phyloP scores from a whole-genome alignment of 2,888 invertebrate genomes.

The Tiliacea citrago region DNA sequence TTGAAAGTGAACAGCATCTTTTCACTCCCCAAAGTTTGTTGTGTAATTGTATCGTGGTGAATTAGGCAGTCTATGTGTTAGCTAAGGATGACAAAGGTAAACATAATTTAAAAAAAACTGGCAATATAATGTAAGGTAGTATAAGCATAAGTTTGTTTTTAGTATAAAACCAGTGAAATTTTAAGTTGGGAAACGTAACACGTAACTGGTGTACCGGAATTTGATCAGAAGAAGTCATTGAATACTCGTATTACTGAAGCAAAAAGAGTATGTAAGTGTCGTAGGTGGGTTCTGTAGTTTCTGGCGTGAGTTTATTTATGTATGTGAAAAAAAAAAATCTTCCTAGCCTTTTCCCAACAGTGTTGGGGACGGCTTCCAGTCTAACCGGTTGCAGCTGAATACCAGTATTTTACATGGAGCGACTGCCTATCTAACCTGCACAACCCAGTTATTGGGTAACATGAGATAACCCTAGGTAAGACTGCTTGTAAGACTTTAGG shows the following conservation, averaged over 20 bases:
- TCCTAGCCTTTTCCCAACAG: too few species aligned
- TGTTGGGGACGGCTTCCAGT: too few species aligned
- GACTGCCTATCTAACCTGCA: too few species aligned
- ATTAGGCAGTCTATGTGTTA: neutral
- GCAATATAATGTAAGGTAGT: neutral
- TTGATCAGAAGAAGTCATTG: neutral
- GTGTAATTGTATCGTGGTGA: neutral
- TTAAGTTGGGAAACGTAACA: neutral
- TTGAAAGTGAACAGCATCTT: constrained; percentile 20
- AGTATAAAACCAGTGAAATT: neutral
- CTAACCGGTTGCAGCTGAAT: too few species aligned
- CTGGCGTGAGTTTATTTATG: neutral
- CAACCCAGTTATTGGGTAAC: too few species aligned
- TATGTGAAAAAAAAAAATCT: too few species aligned
- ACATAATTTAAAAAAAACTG: neutral
- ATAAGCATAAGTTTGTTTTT: neutral
- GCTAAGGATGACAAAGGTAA: neutral
- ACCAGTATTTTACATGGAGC: too few species aligned
- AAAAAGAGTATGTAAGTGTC: neutral
- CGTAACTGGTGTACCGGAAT: neutral
- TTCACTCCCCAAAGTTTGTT: neutral
- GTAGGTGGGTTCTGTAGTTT: too few species aligned
- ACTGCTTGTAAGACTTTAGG: too few species aligned
- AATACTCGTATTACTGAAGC: neutral
- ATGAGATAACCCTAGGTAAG: too few species aligned